phyloP scores from a whole-genome alignment of 2,888 invertebrate genomes.

The Brachypalpus laphriformis region DNA sequence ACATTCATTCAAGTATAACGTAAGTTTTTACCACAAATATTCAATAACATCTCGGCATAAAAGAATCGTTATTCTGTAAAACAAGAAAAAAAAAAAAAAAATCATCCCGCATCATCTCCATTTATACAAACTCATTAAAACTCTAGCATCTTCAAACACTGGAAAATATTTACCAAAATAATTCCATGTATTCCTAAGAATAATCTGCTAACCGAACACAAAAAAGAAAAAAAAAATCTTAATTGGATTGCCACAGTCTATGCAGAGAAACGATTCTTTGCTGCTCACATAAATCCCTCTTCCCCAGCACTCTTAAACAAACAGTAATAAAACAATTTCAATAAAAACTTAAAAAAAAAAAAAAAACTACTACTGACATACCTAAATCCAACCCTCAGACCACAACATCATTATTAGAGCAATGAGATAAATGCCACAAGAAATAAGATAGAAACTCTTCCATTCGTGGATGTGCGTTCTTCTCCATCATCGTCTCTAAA shows the following conservation, averaged over 20 bases:
- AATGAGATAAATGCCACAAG: constrained; percentile 72
- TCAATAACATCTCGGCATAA: too few species aligned
- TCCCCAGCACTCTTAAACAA: constrained; percentile 50
- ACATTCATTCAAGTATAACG: too few species aligned
- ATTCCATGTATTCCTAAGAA: constrained; percentile 1
- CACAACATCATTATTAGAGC: constrained; percentile 73
- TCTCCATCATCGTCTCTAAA: constrained; percentile 31
- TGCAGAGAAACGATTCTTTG: constrained; percentile 13
- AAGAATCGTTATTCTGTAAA: too few species aligned
- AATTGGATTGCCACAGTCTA: constrained; percentile 54
- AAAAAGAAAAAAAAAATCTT: constrained; percentile 26
- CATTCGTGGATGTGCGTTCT: constrained; percentile 6
- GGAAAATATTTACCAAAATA: neutral
- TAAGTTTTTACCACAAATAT: too few species aligned
- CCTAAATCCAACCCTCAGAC: constrained; percentile 64
- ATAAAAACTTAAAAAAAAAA: constrained; percentile 32
- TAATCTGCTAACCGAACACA: constrained; percentile 18
- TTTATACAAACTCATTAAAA: neutral
- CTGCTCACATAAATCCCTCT: constrained; percentile 44
- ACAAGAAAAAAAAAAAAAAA: too few species aligned
- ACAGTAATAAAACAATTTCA: constrained; percentile 68
- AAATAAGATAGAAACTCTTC: constrained; percentile 72
- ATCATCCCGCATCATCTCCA: neutral
- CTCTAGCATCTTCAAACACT: neutral
- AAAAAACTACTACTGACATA: constrained; percentile 4